These are phyloP conservation scores for Lagorchestes hirsutus DNA, from an alignment of 2,797 vertebrate species.

Conservation along the genomic window DNA sequence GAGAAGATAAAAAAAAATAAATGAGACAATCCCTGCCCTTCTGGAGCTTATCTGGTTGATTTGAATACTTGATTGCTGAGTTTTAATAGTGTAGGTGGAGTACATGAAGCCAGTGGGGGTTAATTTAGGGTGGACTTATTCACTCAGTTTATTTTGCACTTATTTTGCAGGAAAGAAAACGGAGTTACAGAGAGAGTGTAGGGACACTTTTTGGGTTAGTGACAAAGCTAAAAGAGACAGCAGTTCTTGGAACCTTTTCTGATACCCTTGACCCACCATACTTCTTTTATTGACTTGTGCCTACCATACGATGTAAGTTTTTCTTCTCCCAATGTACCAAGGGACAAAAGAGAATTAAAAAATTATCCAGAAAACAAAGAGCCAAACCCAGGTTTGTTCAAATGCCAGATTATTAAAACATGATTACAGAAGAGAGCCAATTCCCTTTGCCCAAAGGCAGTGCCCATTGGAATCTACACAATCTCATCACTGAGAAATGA, in stretches of 20 bases:
- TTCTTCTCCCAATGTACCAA: constrained; percentile 1
- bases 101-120: not conserved
- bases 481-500: constrained; percentile 56
- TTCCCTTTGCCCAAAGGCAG: constrained; percentile 50
- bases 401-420: constrained; percentile 49
- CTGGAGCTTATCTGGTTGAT: not conserved
- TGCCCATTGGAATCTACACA: constrained; percentile 30
- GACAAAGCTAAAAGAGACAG: not conserved
- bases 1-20: not conserved
- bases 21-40: not conserved
- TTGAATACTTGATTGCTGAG: not conserved
- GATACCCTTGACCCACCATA: not conserved
- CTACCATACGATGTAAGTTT: not conserved
- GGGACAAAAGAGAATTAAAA: not conserved
- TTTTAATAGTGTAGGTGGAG: not conserved
- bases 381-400: constrained; percentile 11
- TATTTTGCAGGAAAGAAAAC: not conserved
- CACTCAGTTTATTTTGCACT: not conserved
- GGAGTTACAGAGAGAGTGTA: constrained; percentile 7
- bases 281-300: constrained; percentile 28
- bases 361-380: not conserved
- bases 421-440: constrained; percentile 48
- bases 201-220: not conserved
- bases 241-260: not conserved
- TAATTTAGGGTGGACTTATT: not conserved